Evolutionary conservation across 2,113 vertebrate species (phyloP).

Genomic region (Paedocypris sp.): DNA sequence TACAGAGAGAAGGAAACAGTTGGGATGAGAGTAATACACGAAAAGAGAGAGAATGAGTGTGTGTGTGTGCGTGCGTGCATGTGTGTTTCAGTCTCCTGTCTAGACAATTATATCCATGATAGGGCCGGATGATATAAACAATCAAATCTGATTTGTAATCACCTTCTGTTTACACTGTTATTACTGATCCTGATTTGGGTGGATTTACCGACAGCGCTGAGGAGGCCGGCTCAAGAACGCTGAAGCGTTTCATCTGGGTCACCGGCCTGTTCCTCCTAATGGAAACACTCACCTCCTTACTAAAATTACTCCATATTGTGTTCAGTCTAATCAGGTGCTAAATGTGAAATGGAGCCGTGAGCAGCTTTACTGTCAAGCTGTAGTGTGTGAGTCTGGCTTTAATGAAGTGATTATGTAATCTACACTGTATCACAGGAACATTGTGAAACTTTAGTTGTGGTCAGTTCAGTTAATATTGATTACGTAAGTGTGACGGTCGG

Average conservation of each 20-base stretch:
- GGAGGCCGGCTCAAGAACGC: not conserved
- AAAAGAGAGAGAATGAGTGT: too few relatives aligned
- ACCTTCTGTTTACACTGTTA: too few relatives aligned
- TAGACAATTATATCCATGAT: too few relatives aligned
- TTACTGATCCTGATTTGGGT: too few relatives aligned
- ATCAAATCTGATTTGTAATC: too few relatives aligned
- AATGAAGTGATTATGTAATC: not conserved
- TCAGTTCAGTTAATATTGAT: not conserved
- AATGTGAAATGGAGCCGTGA: not conserved
- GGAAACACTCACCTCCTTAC: constrained; percentile 5
- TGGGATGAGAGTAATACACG: too few relatives aligned
- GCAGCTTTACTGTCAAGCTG: not conserved
- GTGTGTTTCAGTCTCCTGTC: too few relatives aligned
- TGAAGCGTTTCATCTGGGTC: constrained; percentile 14
- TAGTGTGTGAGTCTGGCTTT: not conserved
- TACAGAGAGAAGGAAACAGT: too few relatives aligned
- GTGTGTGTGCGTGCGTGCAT: too few relatives aligned
- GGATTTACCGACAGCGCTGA: too few relatives aligned
- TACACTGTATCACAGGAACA: not conserved
- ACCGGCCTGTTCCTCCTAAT: not conserved
- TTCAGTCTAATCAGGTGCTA: not conserved
- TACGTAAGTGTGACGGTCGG: not conserved
- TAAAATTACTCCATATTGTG: not conserved
- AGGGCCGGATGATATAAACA: too few relatives aligned
- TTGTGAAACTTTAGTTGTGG: not conserved